Conservation (phyloP, 2,113 vertebrate genomes). For the Chascanopsetta lugubris region DNA sequence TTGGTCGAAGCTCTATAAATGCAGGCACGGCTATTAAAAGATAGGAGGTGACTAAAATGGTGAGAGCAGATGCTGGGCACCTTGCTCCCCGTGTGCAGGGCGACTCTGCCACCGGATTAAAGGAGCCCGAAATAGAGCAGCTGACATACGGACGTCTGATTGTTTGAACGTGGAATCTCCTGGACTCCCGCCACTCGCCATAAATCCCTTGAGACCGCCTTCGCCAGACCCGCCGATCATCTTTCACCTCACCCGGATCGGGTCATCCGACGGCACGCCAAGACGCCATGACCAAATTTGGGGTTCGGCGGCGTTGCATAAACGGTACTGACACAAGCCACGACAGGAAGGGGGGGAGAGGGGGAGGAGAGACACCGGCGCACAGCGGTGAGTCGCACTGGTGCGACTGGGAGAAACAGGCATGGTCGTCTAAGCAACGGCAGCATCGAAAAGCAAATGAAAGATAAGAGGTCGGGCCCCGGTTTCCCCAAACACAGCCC, state of each 20-base stretch:
- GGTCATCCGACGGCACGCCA: conserved; percentile 69
- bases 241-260: conserved; percentile 68
- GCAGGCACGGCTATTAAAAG: conserved; percentile 78
- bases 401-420: conserved; percentile 48
- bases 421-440: conserved; percentile 63
- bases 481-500: conserved; percentile 61
- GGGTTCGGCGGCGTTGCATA: conserved; percentile 38
- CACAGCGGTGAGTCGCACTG: conserved; percentile 37
- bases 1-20: conserved; percentile 71
- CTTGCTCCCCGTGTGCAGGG: conserved; percentile 76
- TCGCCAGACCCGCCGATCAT: conserved; percentile 62
- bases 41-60: conserved; percentile 74
- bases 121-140: conserved; percentile 77
- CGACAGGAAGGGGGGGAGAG: conserved; percentile 15
- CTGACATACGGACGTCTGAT: conserved; percentile 82
- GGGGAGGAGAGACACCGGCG: conserved; percentile 34
- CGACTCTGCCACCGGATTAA: conserved; percentile 71
- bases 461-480: conserved; percentile 50
- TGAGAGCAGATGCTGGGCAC: conserved; percentile 79
- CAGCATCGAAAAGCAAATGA: conserved; percentile 68
- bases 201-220: conserved; percentile 75
- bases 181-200: conserved; percentile 74
- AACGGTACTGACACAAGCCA: conserved; percentile 58
- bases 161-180: conserved; percentile 81
- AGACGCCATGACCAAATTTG: conserved; percentile 67